These are phyloP conservation scores for Heliothis virescens DNA, from an alignment of 1,140 invertebrate genomes.

Conservation along the genomic window DNA sequence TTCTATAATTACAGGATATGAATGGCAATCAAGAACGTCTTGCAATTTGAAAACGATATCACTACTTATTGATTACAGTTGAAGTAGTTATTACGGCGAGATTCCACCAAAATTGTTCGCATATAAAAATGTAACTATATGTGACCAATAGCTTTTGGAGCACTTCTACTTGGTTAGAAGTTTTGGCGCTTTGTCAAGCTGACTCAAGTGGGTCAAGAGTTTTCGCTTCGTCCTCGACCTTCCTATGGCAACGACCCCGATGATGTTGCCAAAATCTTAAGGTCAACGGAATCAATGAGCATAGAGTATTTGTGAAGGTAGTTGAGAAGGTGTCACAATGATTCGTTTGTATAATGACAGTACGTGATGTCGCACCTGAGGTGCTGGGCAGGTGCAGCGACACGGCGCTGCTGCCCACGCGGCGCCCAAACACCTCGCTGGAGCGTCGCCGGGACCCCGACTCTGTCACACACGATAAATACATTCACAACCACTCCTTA, in stretches of 20 bases:
- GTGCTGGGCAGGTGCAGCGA: constrained; percentile 76
- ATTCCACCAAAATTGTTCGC: no score
- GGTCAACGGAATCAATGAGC: no score
- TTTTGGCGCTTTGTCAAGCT: neutral
- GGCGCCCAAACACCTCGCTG: constrained; percentile 62
- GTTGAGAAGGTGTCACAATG: no score
- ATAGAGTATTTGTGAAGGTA: neutral
- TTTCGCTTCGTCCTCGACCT: neutral
- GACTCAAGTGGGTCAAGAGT: neutral
- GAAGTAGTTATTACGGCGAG: no score
- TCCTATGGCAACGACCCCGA: neutral
- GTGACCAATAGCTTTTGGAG: neutral
- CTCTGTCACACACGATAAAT: constrained; percentile 53
- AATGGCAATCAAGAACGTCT: no score
- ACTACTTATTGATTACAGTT: no score
- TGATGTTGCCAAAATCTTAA: neutral
- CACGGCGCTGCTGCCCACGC: constrained; percentile 70
- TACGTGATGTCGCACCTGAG: constrained; percentile 59
- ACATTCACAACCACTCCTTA: no score
- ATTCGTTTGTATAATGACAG: no score
- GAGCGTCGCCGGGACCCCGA: constrained; percentile 61
- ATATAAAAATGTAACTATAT: no score
- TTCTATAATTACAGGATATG: no score
- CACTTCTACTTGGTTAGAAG: neutral
- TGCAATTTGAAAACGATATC: no score